A percentile compares a stretch with the other conserved stretches of the same genome.
These are phyloP conservation scores for Epirrita christyi DNA, from an alignment of 2,888 invertebrate species.

Conservation along the genomic window DNA sequence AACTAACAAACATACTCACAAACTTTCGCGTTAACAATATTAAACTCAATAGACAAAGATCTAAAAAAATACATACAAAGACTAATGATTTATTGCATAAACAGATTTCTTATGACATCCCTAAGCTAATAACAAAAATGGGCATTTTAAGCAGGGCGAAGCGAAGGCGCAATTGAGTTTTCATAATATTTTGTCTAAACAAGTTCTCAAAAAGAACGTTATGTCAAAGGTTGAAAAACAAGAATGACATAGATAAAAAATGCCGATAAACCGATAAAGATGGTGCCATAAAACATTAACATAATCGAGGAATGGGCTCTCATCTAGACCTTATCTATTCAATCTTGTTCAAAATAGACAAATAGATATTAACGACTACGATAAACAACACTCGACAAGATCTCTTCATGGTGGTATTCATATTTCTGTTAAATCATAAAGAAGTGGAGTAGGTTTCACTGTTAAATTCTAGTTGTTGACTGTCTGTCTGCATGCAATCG, in stretches of 20 bases:
- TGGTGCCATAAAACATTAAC: not conserved
- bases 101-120: too few species aligned
- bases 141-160: too few species aligned
- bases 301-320: constrained; percentile 5
- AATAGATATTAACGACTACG: constrained; percentile 5
- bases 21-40: too few species aligned
- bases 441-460: not conserved
- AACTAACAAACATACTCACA: too few species aligned
- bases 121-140: too few species aligned
- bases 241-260: not conserved
- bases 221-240: too few species aligned
- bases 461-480: not conserved
- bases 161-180: too few species aligned
- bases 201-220: too few species aligned
- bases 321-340: constrained; percentile 8
- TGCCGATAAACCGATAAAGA: constrained; percentile 3
- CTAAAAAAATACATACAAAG: too few species aligned
- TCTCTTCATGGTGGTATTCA: constrained; percentile 10
- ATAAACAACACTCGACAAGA: constrained; percentile 8
- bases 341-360: constrained; percentile 5
- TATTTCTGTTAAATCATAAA: constrained; percentile 2
- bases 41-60: too few species aligned
- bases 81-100: too few species aligned
- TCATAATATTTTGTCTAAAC: too few species aligned
- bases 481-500: constrained; percentile 2